These are phyloP conservation scores for Orchesella flavescens DNA, from an alignment of 2,888 invertebrate genomes.

Conservation along the genomic window DNA sequence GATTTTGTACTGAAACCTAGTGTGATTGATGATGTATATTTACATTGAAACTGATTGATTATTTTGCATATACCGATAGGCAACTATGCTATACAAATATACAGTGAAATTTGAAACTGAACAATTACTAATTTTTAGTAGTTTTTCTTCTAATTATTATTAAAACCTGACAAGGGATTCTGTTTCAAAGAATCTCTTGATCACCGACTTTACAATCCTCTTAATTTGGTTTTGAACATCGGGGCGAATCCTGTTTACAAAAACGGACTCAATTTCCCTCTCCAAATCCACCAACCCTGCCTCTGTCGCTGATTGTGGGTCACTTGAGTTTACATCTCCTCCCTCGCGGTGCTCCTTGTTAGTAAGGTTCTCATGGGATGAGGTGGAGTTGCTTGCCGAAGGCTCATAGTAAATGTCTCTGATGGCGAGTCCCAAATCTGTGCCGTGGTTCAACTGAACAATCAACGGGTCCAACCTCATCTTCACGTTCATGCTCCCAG, in stretches of 20 bases:
- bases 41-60: too few relatives aligned
- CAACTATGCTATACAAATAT: constrained; percentile 50
- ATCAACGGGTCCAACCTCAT: constrained; percentile 69
- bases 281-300: constrained; percentile 68
- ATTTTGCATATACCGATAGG: too few relatives aligned
- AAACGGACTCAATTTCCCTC: constrained; percentile 69
- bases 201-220: constrained; percentile 55
- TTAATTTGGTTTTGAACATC: constrained; percentile 70
- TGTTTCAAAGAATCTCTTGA: constrained; percentile 66
- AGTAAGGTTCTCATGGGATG: constrained; percentile 48
- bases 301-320: constrained; percentile 32
- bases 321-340: constrained; percentile 37
- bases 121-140: neutral
- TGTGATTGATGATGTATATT: too few relatives aligned
- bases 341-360: constrained; percentile 70
- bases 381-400: constrained; percentile 43
- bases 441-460: constrained; percentile 66
- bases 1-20: too few relatives aligned
- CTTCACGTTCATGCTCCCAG: constrained; percentile 67
- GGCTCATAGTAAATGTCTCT: constrained; percentile 52
- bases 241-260: constrained; percentile 68
- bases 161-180: constrained; percentile 59
- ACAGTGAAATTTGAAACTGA: constrained; percentile 35
- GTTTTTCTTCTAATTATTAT: neutral
- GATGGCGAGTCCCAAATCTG: constrained; percentile 57